phyloP scores from a whole-genome alignment of 2,888 invertebrate genomes.

The Eurytoma adleriae region DNA sequence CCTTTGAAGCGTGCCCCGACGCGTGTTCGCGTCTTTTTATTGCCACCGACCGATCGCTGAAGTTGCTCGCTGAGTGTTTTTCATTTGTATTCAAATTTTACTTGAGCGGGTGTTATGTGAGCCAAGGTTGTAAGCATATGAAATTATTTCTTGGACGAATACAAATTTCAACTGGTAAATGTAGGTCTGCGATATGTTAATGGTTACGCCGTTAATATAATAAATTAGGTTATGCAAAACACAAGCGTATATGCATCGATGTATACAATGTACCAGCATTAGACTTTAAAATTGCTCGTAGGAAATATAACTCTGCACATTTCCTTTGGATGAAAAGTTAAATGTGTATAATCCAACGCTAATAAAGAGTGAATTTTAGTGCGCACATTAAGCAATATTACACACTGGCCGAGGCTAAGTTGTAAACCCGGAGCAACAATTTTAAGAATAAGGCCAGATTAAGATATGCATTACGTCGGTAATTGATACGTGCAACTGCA shows the following conservation, averaged over 20 bases:
- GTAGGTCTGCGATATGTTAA: conserved; percentile 17
- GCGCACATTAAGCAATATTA: too few relatives aligned
- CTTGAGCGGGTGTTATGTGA: background rate
- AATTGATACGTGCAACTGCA: too few relatives aligned
- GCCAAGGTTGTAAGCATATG: background rate
- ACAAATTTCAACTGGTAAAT: background rate
- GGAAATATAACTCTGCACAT: too few relatives aligned
- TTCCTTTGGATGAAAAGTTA: too few relatives aligned
- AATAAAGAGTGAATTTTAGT: too few relatives aligned
- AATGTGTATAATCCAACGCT: too few relatives aligned
- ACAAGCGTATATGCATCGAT: background rate
- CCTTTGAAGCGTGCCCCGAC: background rate
- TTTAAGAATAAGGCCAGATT: too few relatives aligned
- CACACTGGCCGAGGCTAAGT: too few relatives aligned
- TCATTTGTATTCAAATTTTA: background rate
- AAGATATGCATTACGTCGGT: too few relatives aligned
- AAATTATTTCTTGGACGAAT: background rate
- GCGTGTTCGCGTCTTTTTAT: background rate
- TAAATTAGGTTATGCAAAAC: background rate
- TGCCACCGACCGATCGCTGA: background rate
- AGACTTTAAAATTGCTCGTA: too few relatives aligned
- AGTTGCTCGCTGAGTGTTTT: background rate
- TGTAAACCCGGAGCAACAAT: too few relatives aligned
- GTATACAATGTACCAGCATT: too few relatives aligned
- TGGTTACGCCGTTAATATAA: background rate